Conservation (phyloP, 2,888 invertebrate species). For the Chalcis sispes region DNA sequence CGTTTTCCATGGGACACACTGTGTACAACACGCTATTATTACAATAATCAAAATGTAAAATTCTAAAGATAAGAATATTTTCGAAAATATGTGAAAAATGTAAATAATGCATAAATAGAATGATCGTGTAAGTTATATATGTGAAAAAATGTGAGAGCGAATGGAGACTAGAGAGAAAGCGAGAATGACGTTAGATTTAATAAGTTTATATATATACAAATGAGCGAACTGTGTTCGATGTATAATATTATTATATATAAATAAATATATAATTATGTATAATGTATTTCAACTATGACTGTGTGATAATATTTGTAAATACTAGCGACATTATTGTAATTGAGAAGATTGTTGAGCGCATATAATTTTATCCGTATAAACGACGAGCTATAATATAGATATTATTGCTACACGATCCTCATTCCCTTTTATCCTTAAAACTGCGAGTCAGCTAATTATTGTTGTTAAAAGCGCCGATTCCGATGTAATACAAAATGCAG, state of each 20-base stretch:
- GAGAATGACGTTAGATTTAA: constrained; percentile 17
- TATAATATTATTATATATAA: constrained; percentile 47
- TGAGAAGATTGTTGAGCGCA: constrained; percentile 58
- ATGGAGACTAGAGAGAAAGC: constrained; percentile 7
- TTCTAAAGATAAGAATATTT: constrained; percentile 45
- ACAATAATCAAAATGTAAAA: constrained; percentile 14
- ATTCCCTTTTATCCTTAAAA: constrained; percentile 23
- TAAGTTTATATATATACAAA: constrained; percentile 53
- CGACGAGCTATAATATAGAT: constrained; percentile 33
- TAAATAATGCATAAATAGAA: constrained; percentile 45
- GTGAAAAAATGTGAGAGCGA: constrained; percentile 16
- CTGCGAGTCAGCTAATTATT: background rate
- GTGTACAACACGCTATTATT: constrained; percentile 4
- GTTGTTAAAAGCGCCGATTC: too few relatives aligned
- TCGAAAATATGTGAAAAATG: constrained; percentile 49
- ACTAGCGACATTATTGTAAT: constrained; percentile 61
- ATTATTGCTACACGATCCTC: constrained; percentile 27
- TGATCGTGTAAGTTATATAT: constrained; percentile 50
- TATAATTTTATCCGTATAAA: constrained; percentile 67
- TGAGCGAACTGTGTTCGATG: constrained; percentile 40
- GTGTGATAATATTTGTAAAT: constrained; percentile 65
- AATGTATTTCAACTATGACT: constrained; percentile 58
- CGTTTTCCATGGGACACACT: too few relatives aligned
- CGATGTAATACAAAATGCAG: too few relatives aligned
- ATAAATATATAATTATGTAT: constrained; percentile 6